phyloP scores from a whole-genome alignment of 2,113 vertebrate species.

The Cephalopterus ornatus region DNA sequence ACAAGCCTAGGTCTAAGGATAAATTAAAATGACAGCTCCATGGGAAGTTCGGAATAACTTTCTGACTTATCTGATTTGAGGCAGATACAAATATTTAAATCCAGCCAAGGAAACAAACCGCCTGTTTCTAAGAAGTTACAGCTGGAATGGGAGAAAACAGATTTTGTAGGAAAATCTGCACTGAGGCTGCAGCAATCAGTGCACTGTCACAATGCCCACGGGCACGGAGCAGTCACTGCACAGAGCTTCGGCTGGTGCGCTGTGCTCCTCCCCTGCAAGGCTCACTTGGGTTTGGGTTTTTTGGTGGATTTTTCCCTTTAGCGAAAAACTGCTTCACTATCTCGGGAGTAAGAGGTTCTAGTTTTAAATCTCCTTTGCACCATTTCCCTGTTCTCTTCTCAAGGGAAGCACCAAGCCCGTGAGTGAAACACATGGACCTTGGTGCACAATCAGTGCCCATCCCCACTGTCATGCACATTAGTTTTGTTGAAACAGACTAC shows the following conservation, averaged over 20 bases:
- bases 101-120: conserved; percentile 32
- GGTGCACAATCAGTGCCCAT: not conserved
- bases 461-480: fast-evolving
- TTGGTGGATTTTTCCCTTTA: fast-evolving
- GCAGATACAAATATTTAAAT: conserved; percentile 41
- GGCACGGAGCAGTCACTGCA: not conserved
- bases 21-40: conserved; percentile 39
- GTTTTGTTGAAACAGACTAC: not conserved
- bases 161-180: not conserved
- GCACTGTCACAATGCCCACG: not conserved
- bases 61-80: conserved; percentile 54
- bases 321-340: not conserved
- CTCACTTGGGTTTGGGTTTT: not conserved
- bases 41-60: conserved; percentile 5
- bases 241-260: fast-evolving
- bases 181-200: not conserved
- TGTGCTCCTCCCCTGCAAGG: not conserved
- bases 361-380: not conserved
- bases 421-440: fast-evolving
- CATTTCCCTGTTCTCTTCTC: not conserved
- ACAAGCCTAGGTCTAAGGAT: not conserved
- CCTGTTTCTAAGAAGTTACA: conserved; percentile 11
- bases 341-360: not conserved
- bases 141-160: not conserved
- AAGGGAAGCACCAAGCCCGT: not conserved